Evolutionary conservation across 2,888 invertebrate genomes (phyloP).

Genomic region (Erpobdella octoculata): DNA sequence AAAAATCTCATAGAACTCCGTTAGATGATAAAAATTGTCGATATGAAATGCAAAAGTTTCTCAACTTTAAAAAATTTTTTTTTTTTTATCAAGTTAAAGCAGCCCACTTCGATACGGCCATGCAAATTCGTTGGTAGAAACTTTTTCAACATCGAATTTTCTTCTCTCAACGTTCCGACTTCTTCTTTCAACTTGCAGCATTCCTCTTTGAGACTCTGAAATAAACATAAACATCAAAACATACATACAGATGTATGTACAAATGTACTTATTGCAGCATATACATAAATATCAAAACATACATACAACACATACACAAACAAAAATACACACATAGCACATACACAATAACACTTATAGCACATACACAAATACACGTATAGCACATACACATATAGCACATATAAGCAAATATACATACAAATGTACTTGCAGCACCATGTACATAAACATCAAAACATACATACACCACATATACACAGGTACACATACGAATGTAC

Average conservation of each 20-base stretch:
- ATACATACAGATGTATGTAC: background rate
- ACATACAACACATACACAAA: background rate
- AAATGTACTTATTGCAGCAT: background rate
- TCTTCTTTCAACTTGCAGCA: constrained; percentile 65
- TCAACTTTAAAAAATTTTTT: background rate
- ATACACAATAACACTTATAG: background rate
- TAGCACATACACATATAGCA: background rate
- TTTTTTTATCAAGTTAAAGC: no score
- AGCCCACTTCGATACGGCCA: no score
- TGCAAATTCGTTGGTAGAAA: no score
- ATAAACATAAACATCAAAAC: constrained; percentile 25
- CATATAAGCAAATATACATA: background rate
- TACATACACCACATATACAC: background rate
- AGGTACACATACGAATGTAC: background rate
- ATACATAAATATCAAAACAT: background rate
- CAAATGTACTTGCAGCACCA: background rate
- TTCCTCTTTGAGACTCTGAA: constrained; percentile 65
- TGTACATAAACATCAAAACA: background rate
- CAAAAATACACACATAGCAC: background rate
- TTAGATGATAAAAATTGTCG: no score
- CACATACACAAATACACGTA: background rate
- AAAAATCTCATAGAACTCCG: no score
- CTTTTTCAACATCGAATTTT: constrained; percentile 63
- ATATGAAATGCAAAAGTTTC: background rate
- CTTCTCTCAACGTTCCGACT: constrained; percentile 70